Percentiles rank a stretch among this genome's conserved stretches.
These are phyloP conservation scores for Poecilus cupreus DNA, from an alignment of 2,888 invertebrate genomes.

Conservation along the genomic window DNA sequence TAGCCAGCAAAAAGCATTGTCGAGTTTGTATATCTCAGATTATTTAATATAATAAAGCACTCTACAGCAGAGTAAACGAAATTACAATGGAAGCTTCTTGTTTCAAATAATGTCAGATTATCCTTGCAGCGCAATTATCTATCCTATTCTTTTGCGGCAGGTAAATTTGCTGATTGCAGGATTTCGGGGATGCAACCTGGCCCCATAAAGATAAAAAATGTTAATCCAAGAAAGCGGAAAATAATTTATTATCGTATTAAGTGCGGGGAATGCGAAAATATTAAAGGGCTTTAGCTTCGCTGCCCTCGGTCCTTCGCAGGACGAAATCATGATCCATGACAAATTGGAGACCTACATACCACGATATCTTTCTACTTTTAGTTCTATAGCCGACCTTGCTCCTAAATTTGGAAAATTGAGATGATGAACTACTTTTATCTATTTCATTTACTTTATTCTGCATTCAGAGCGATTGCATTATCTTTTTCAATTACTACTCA, in stretches of 20 bases:
- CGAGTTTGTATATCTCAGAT: background rate
- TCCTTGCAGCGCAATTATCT: background rate
- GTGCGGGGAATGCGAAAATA: constrained; percentile 43
- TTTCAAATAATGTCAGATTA: background rate
- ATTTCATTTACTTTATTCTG: too few species aligned
- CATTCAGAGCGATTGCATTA: too few species aligned
- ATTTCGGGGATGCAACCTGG: background rate
- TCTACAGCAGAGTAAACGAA: background rate
- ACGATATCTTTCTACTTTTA: background rate
- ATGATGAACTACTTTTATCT: too few species aligned
- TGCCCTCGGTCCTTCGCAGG: background rate
- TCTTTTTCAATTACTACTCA: too few species aligned
- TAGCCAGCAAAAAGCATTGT: background rate
- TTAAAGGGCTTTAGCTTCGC: constrained; percentile 18
- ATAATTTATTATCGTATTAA: constrained; percentile 35
- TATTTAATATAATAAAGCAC: background rate
- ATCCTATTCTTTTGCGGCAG: background rate
- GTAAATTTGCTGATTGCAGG: background rate
- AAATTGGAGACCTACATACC: background rate
- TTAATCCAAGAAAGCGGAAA: constrained; percentile 32
- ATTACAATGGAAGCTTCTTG: background rate
- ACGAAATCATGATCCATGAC: background rate
- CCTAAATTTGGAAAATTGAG: too few species aligned
- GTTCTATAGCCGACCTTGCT: background rate
- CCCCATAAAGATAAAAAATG: constrained; percentile 46